Conservation (phyloP, 2,797 vertebrate genomes). For the Rhinichthys osculus region DNA sequence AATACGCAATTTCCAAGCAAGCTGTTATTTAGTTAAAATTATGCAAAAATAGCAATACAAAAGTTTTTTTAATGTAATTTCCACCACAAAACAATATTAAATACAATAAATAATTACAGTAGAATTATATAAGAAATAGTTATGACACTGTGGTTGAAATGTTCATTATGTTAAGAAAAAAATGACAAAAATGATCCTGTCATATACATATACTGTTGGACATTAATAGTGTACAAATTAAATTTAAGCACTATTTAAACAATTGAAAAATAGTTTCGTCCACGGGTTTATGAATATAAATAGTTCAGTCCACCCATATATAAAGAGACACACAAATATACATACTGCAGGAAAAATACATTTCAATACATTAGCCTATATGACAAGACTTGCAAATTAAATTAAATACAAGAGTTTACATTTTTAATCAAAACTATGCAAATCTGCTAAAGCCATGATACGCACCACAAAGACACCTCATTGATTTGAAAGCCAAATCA, state of each 20-base stretch:
- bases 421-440: not conserved
- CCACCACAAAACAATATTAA: not conserved
- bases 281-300: not conserved
- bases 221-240: not conserved
- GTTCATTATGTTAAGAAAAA: not conserved
- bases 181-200: not conserved
- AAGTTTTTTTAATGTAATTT: not conserved
- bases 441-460: not conserved
- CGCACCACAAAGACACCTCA: conserved; percentile 3
- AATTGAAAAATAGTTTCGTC: not conserved
- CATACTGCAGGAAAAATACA: not conserved
- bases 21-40: not conserved
- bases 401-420: not conserved
- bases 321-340: not conserved
- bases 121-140: not conserved
- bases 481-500: conserved; percentile 2
- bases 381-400: not conserved
- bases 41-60: not conserved
- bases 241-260: no score
- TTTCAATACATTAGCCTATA: not conserved
- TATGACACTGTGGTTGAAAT: no score
- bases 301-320: not conserved
- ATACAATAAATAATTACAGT: not conserved
- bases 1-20: not conserved
- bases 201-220: not conserved